A percentile compares a stretch with the other conserved stretches of the same genome.
Conservation (phyloP, 2,797 vertebrate genomes). For the Nyctalus aviator region DNA sequence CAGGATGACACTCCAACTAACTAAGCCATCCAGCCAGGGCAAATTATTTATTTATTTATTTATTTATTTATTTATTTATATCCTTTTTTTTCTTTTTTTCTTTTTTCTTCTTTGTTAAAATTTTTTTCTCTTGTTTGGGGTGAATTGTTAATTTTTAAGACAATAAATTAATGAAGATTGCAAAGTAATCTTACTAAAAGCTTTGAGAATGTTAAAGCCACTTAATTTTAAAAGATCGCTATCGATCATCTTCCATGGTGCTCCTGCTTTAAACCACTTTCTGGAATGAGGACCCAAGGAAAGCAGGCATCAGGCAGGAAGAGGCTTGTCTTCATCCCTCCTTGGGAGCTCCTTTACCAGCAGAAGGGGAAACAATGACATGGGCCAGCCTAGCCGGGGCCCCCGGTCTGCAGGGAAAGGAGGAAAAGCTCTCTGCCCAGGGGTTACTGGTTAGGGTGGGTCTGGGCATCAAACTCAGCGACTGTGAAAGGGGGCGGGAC, state of each 20-base stretch:
- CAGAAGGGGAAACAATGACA: not conserved
- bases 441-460: not conserved
- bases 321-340: not conserved
- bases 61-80: too few species aligned
- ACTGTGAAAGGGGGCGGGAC: not conserved
- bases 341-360: too few species aligned
- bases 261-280: not conserved
- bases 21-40: not conserved
- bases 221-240: not conserved
- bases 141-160: slow-evolving; percentile 30
- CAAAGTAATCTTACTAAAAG: not conserved
- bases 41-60: not conserved
- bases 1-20: not conserved
- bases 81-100: too few species aligned
- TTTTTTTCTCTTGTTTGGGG: not conserved
- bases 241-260: not conserved
- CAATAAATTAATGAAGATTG: not conserved
- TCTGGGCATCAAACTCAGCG: not conserved
- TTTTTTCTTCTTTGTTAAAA: too few species aligned
- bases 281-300: not conserved
- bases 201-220: not conserved
- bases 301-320: not conserved
- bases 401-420: not conserved
- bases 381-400: not conserved
- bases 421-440: not conserved